phyloP scores from a whole-genome alignment of 2,797 vertebrate species.

The Neoniphon sammara region DNA sequence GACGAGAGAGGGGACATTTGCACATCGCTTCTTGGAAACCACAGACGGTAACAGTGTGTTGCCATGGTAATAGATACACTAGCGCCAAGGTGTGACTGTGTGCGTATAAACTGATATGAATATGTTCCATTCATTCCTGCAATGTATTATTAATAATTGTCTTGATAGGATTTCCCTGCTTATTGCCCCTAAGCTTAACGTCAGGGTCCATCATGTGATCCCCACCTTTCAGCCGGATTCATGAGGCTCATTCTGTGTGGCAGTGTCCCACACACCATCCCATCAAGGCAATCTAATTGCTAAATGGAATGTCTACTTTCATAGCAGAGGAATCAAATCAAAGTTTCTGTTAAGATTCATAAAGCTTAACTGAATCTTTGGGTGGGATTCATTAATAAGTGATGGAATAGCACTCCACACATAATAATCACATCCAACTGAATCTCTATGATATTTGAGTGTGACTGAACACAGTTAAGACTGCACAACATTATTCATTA shows the following conservation, averaged over 20 bases:
- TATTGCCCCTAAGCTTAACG: slow-evolving; percentile 41
- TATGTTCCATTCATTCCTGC: slow-evolving; percentile 31
- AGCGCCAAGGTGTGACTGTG: slow-evolving; percentile 45
- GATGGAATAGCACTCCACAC: slow-evolving; percentile 45
- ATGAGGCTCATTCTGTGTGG: slow-evolving; percentile 38
- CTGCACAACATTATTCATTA: slow-evolving; percentile 56
- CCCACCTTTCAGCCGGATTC: slow-evolving; percentile 42
- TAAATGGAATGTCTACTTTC: slow-evolving; percentile 52
- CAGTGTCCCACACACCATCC: slow-evolving; percentile 27
- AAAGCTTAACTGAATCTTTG: slow-evolving; percentile 45
- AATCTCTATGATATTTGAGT: slow-evolving; percentile 43
- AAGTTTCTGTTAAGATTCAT: slow-evolving; percentile 53
- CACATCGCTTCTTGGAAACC: slow-evolving; percentile 53
- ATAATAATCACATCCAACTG: slow-evolving; percentile 18
- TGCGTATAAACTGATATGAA: slow-evolving; percentile 62
- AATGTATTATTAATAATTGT: slow-evolving; percentile 59
- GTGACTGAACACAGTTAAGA: slow-evolving; percentile 53
- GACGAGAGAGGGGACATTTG: slow-evolving; percentile 38
- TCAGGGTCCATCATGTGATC: slow-evolving; percentile 43
- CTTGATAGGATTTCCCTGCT: slow-evolving; percentile 48
- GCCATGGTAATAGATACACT: slow-evolving; percentile 74
- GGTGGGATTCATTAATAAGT: slow-evolving; percentile 52
- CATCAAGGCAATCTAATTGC: slow-evolving; percentile 52
- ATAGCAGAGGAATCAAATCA: slow-evolving; percentile 54
- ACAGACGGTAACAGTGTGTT: slow-evolving; percentile 63